Evolutionary conservation across 2,888 invertebrate species (phyloP), one percentile per base, ranked within the genome.

Genomic region (Cataglyphis rosenhaueri): DNA sequence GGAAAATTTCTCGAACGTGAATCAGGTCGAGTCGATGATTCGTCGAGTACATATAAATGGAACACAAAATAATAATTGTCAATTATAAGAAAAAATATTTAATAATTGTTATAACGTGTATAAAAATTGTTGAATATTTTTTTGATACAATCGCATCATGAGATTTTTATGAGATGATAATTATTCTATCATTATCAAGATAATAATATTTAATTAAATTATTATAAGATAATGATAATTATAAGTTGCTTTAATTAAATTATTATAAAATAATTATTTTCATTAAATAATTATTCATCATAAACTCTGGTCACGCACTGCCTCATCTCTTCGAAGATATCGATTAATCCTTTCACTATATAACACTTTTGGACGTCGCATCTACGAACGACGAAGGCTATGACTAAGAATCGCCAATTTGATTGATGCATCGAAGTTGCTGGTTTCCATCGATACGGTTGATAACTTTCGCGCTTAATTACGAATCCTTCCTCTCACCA

Each of bases 391-490:
- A 78, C 41, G 70, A 71, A 59, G 61, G 59, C 41, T 55, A 55
- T 25, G 44, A 6, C 8, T 52, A 41, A 57, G 25, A 59, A 18
- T 6, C 35, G 25, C 29, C 44, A 59, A 3, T 70, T 78, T 78
- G 78, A 79, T 71, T 71, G 78, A 71, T 66, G 44, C 44, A 44
- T 48, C 71, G 57, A 59, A 79, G 78, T 59, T 35, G 21, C 21
- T 25, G 35, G 35, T 71, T 61, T 71, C 81, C 41, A 75, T 81
- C 52, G 81, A 48, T 38, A 61, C 52, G 62, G 35, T 62, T 64
- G 81, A 74, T 81, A 81, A 81, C 64, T 81, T 74, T 81, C 52
- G 48, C 81, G 62, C 73, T 81, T 81, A 75, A 79, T 79, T 84
- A 75, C 66, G 29, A 70, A 75, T 66, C n/a, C 68, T 18, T 52